Base-by-base conservation (phyloP, 35 echinoderm and acorn worm species). In the Apostichopus californicus region DNA sequence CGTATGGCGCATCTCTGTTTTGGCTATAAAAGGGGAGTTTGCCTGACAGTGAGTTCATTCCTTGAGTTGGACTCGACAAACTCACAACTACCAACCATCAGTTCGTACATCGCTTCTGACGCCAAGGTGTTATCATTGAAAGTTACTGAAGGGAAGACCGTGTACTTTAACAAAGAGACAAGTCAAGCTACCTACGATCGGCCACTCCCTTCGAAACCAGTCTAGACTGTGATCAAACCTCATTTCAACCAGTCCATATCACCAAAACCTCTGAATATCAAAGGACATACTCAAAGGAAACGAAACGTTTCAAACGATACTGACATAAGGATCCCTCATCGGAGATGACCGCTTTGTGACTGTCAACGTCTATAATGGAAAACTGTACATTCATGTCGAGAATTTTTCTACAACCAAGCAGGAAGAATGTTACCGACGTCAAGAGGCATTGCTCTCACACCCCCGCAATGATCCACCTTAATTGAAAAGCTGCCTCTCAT, bases 391-490 rank as follows among this genome's bases (percentile, higher is more conserved):
- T 22, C 77, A 79, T 22, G 17, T 79, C 77, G 77, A 18, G 23
- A 79, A 79, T 79, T 79, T 79, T 22, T 79, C 21, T 79, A 18
- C 77, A 79, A 79, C 77, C 77, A 79, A 79, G 77, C 77, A 79
- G 18, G 77, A 20, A 13, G 17, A 18, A 79, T 22, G 77, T 79
- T 79, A 22, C 77, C 77, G 77, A 78, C 77, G 77, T 79, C n/a
- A 22, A 79, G 21, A 22, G 77, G 77, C 77, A 79, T 79, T 22
- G 77, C 77, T 13, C 77, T 79, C 21, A 22, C 77, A 79, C 77
- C 77, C 21, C 20, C 12, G 21, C 77, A 79, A 79, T 79, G 77
- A 23, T 79, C 77, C 1, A 78, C 10, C 77, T 78, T 11, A 78
- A 78, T 65, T 65, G 63, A 65, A 65, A 34, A 34, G 28, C 28